Base-by-base conservation (phyloP, 2,888 invertebrate genomes). In the Dynastes maya region DNA sequence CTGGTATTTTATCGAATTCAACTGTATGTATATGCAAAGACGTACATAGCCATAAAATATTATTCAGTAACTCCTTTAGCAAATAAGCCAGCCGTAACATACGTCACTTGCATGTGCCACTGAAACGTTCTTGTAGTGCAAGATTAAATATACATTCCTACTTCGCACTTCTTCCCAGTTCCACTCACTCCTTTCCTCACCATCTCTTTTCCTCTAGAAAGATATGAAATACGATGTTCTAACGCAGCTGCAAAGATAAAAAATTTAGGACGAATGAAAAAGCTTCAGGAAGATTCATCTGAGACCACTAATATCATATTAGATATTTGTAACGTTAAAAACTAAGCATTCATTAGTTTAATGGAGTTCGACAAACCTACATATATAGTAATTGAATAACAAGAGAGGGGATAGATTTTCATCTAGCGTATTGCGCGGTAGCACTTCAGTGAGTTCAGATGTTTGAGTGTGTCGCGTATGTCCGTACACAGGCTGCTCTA, bases 131-230 rank as follows among this genome's bases (percentile, higher is more conserved):
- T 40, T 58, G 55, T 72, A 72, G 72, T 72, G 37, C 58, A 72
- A 58, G 72, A 72, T 72, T 72, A 72, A 72, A 58, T 72, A 68
- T 68, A 58, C 58, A 72, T 72, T 72, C 37, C 58, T 68, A 68
- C 49, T 29, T 68, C 68, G 27, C 68, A 40, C 51, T 58, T 27
- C 37, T 22, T 8, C 67, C 55, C 5, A 8, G 8, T 8, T 45
- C 11, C 11, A 8, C 9, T 11, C 8, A 8, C 45, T 11, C 45
- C 45, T 45, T 45, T 11, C 11, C 22, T 58, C 22, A 0, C 8
- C 45, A 2, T 11, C 1, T 8, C 45, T 45, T 45, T 11, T 45
- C 9, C n/a, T 6, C 55, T 9, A 22, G 40, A 40, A 58, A 40
- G 58, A 22, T 72, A 58, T 58, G 45, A 58, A 72, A 72, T 51